Evolutionary conservation across 2,888 invertebrate species (phyloP), one percentile per base, ranked within the genome.

Genomic region (Aleiodes leptofemur): DNA sequence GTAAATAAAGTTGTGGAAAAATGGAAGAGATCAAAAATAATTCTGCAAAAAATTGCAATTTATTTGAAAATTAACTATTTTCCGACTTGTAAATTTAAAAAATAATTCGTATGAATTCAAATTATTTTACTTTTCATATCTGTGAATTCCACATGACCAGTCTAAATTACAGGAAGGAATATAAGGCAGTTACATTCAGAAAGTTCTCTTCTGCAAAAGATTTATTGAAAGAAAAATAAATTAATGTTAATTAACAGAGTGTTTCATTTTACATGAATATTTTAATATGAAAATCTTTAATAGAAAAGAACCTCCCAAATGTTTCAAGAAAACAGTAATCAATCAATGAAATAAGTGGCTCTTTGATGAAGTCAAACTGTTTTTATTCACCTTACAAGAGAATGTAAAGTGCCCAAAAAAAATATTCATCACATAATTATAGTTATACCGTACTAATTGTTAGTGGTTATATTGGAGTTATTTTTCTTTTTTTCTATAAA

Each of bases 301-400:
- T 82, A 85, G 87, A 89, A 89, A 89, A 85, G 84, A 84, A 89
- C 88, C 88, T 89, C 89, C 89, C 88, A 82, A 89, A 86, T 81
- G 84, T 86, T 81, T 84, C 81, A 81, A 84, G 81, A 85, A 82
- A 87, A 85, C 83, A 83, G 84, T 84, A 83, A 85, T 87, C 81
- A 86, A 86, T 87, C 83, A 89, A 89, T 88, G 85, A 89, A 87
- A 86, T 86, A 87, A 87, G 86, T 87, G 86, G 83, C 82, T 84
- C 85, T 56, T 79, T 84, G 83, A 86, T 87, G 86, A 88, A 87
- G 82, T 82, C 85, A 87, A 83, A 82, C 73, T 84, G 76, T 84
- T 87, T 89, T 89, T 89, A 89, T 89, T 89, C 89, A 89, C 89
- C 87, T 88, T 84, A 85, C 84, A 86, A 84, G 84, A 84, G 82